A percentile compares a stretch with the other conserved stretches of the same genome.
Conservation (phyloP, 37 sponge, comb jelly and placozoan genomes). For the Halichondria panicea region DNA sequence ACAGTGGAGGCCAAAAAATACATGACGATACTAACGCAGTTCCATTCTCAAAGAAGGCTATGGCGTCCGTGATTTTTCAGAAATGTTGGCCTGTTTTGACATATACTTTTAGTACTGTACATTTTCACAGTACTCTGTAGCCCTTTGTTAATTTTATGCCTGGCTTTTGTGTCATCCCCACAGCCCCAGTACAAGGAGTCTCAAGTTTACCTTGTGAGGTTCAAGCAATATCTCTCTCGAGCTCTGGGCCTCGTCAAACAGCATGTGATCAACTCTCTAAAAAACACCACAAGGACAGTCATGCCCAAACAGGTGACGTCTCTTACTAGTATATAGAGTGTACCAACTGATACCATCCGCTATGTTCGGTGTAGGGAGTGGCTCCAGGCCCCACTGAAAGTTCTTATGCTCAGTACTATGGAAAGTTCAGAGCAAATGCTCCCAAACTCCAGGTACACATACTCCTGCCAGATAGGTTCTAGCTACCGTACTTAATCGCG, state of each 20-base stretch:
- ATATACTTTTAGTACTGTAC: neutral
- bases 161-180: neutral
- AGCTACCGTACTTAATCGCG: too few relatives aligned
- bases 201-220: constrained; percentile 83
- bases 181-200: constrained; percentile 97
- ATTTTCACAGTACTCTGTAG: too few relatives aligned
- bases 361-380: neutral
- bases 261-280: constrained; percentile 70
- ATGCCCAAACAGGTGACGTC: constrained; percentile 38
- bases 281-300: constrained; percentile 56
- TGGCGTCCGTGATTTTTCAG: neutral
- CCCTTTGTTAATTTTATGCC: too few relatives aligned
- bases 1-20: neutral
- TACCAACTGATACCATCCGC: too few relatives aligned
- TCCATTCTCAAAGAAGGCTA: too few relatives aligned
- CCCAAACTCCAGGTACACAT: constrained; percentile 76
- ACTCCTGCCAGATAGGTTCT: too few relatives aligned
- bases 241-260: constrained; percentile 81
- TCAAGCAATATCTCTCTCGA: constrained; percentile 77
- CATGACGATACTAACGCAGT: neutral
- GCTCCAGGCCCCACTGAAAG: constrained; percentile 22
- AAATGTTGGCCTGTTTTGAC: neutral
- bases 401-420: constrained; percentile 77
- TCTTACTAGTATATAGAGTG: neutral
- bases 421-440: constrained; percentile 86